Evolutionary conservation across 1,140 invertebrate species (phyloP).

Genomic region (Ephestia elutella): DNA sequence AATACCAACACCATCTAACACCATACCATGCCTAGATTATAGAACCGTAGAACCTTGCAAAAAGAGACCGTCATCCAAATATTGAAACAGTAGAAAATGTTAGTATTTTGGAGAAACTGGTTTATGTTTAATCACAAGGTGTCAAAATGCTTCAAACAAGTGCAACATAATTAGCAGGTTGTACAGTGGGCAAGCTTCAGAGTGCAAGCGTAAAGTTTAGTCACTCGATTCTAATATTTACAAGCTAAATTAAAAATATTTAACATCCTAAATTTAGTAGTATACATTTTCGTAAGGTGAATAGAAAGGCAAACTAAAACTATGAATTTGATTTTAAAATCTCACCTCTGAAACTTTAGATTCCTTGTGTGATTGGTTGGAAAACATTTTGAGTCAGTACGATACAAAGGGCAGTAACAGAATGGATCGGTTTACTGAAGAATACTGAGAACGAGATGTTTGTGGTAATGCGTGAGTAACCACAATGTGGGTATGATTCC

Average conservation of each 20-base stretch:
- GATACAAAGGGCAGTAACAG: conserved; percentile 27
- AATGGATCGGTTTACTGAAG: conserved; percentile 55
- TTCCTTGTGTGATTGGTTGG: conserved; percentile 59
- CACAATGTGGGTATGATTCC: conserved; percentile 28
- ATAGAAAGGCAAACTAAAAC: conserved; percentile 3
- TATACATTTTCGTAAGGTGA: neutral
- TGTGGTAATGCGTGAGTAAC: conserved; percentile 40
- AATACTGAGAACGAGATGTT: conserved; percentile 28
- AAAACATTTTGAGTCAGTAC: conserved; percentile 60
- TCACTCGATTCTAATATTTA: conserved; percentile 28
- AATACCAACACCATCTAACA: conserved; percentile 71
- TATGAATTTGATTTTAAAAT: conserved; percentile 8
- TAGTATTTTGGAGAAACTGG: conserved; percentile 73
- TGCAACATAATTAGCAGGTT: conserved; percentile 28
- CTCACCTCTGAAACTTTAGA: conserved; percentile 58
- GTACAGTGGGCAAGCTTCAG: conserved; percentile 38
- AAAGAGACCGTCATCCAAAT: conserved; percentile 23
- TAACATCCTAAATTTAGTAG: neutral
- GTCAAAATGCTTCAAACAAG: conserved; percentile 30
- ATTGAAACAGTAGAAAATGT: conserved; percentile 54
- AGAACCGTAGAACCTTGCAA: conserved; percentile 39
- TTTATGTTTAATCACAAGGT: conserved; percentile 34
- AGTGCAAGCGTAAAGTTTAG: conserved; percentile 39
- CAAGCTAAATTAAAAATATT: conserved; percentile 14
- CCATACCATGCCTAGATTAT: conserved; percentile 33